phyloP scores from a whole-genome alignment of 2,797 vertebrate species.

The Myripristis jacobus region DNA sequence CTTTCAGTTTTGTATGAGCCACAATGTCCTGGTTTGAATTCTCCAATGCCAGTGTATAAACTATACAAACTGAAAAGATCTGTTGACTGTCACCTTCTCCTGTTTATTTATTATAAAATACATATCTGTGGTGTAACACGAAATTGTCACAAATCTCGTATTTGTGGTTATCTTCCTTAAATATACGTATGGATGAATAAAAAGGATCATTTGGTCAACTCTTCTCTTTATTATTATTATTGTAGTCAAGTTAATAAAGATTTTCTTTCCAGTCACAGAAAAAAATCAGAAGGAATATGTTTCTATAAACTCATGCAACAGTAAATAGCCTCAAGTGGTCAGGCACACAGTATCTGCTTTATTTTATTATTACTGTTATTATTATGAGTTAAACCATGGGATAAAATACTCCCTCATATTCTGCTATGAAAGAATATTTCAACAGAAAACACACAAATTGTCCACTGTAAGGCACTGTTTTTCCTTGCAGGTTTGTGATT shows the following conservation, averaged over 20 bases:
- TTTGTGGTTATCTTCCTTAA: background rate
- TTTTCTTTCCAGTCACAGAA: background rate
- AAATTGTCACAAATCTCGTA: conserved; percentile 1
- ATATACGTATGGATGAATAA: conserved; percentile 36
- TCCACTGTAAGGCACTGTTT: conserved; percentile 34
- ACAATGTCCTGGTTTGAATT: background rate
- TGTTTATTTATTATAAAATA: conserved; percentile 36
- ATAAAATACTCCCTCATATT: background rate
- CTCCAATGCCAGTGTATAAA: background rate
- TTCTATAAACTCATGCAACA: background rate
- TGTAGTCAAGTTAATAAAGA: background rate
- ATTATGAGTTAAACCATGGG: conserved; percentile 9
- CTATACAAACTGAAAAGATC: background rate
- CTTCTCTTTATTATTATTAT: conserved; percentile 2
- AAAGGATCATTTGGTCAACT: conserved; percentile 15
- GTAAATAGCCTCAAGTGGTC: background rate
- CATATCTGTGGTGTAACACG: conserved; percentile 1
- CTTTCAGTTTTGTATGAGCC: background rate
- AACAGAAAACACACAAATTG: conserved; percentile 2
- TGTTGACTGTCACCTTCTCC: background rate
- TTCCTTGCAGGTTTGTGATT: background rate
- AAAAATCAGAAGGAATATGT: background rate
- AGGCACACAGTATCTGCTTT: background rate
- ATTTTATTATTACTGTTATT: background rate
- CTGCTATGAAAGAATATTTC: background rate